A percentile compares a stretch with the other conserved stretches of the same genome.
These are phyloP conservation scores for Musca vetustissima DNA, from an alignment of 1,140 invertebrate genomes.

Conservation along the genomic window DNA sequence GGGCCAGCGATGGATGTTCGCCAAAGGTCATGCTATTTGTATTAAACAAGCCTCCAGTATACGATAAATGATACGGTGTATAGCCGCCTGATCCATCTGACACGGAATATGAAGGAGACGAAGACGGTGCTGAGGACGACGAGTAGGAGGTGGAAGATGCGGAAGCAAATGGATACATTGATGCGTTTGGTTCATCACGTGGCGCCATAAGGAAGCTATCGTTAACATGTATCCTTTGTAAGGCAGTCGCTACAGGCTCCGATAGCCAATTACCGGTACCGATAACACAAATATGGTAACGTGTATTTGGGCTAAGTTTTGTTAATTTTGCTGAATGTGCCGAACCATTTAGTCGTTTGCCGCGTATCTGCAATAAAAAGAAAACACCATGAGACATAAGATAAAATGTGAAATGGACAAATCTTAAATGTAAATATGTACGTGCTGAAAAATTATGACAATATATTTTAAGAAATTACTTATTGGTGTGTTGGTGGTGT, in stretches of 20 bases:
- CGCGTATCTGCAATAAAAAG: constrained; percentile 62
- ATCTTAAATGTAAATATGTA: too few species aligned
- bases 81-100: background rate
- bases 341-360: constrained; percentile 68
- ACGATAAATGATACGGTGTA: constrained; percentile 24
- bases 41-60: constrained; percentile 48
- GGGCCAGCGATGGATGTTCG: constrained; percentile 18
- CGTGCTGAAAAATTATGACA: too few species aligned
- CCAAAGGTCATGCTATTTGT: constrained; percentile 7
- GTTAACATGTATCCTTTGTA: constrained; percentile 56
- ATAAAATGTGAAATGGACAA: background rate
- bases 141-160: constrained; percentile 19
- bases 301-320: constrained; percentile 72
- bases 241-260: constrained; percentile 55
- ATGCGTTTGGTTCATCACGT: constrained; percentile 42
- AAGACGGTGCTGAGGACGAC: too few species aligned
- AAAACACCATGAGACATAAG: constrained; percentile 13
- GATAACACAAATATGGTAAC: constrained; percentile 82
- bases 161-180: background rate
- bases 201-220: constrained; percentile 41
- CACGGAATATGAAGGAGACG: too few species aligned
- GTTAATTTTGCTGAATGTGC: constrained; percentile 72
- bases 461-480: too few species aligned
- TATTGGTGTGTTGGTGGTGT: too few species aligned
- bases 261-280: constrained; percentile 73